Evolutionary conservation across 2,888 invertebrate genomes (phyloP), one percentile per base, ranked within the genome.

Genomic region (Osedax frankpressi): DNA sequence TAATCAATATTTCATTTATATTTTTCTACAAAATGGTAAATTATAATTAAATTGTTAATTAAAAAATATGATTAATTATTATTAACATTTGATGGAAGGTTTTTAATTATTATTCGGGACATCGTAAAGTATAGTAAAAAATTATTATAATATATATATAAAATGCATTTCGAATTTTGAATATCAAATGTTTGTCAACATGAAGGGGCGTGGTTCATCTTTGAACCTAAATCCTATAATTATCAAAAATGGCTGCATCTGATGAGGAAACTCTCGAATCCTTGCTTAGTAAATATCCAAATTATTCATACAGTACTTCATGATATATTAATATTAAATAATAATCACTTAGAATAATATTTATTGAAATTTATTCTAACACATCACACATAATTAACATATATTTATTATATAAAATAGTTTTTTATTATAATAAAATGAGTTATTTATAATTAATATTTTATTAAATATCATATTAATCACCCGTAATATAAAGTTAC

Each of bases 201-300:
- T n/a, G n/a, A n/a, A n/a, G n/a, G n/a, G n/a, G n/a, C n/a, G n/a
- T n/a, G n/a, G n/a, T n/a, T n/a, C n/a, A n/a, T n/a, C n/a, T n/a
- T n/a, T n/a, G n/a, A n/a, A n/a, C n/a, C n/a, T n/a, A n/a, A n/a
- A n/a, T n/a, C n/a, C n/a, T n/a, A n/a, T n/a, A n/a, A n/a, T n/a
- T n/a, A n/a, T n/a, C n/a, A n/a, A 69, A 69, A 25, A 69, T 69
- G 69, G 69, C 69, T 69, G 27, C 69, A 25, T 28, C 25, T 29
- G 69, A 69, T 14, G 69, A 30, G 29, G 69, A 69, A 69, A 69
- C 69, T 28, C 30, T 69, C 25, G 69, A 69, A 69, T 28, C 69
- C 19, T 30, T 69, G 69, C 69, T 69, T 29, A 69, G 69, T 69
- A 69, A 65, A 65, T 24, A 2, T 28, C 25, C n/a, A n/a, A n/a